Percentiles rank a stretch among this genome's conserved stretches.
Conservation (phyloP, 2,888 invertebrate species). For the Oithona nana region DNA sequence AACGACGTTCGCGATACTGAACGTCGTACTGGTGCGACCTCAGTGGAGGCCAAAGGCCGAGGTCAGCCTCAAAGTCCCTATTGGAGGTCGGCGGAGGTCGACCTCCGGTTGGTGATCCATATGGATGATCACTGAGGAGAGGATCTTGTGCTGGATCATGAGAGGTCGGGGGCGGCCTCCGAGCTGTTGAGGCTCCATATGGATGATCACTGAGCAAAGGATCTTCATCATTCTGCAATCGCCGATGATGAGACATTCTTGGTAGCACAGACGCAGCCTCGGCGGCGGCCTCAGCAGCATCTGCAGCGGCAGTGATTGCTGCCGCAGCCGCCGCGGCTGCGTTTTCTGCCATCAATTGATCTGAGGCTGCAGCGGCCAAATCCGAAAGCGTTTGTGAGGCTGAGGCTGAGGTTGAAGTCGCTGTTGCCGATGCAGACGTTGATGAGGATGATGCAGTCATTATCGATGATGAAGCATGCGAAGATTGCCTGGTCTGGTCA, state of each 20-base stretch:
- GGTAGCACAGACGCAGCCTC: neutral
- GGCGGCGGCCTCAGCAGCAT: neutral
- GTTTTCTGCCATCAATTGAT: conserved; percentile 10
- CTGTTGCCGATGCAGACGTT: conserved; percentile 62
- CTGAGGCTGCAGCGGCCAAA: conserved; percentile 10
- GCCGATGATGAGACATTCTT: neutral
- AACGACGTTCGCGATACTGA: neutral
- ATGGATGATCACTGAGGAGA: neutral
- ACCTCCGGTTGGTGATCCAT: neutral
- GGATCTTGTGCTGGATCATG: no score
- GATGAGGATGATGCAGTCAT: no score
- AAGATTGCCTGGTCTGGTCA: no score
- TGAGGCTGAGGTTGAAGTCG: conserved; percentile 2
- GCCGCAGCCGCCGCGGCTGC: neutral
- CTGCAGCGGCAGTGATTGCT: neutral
- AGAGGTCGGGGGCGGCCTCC: no score
- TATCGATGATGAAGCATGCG: no score
- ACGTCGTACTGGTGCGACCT: neutral
- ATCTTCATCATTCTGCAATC: neutral
- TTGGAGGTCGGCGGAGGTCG: no score
- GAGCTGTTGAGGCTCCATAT: neutral
- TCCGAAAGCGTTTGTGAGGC: conserved; percentile 13
- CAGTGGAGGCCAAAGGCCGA: no score
- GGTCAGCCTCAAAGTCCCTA: no score
- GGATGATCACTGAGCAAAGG: conserved; percentile 1